Percentiles rank a stretch among this genome's conserved stretches.
These are phyloP conservation scores for Eutrigla gurnardus DNA, from an alignment of 2,797 vertebrate genomes.

Conservation along the genomic window DNA sequence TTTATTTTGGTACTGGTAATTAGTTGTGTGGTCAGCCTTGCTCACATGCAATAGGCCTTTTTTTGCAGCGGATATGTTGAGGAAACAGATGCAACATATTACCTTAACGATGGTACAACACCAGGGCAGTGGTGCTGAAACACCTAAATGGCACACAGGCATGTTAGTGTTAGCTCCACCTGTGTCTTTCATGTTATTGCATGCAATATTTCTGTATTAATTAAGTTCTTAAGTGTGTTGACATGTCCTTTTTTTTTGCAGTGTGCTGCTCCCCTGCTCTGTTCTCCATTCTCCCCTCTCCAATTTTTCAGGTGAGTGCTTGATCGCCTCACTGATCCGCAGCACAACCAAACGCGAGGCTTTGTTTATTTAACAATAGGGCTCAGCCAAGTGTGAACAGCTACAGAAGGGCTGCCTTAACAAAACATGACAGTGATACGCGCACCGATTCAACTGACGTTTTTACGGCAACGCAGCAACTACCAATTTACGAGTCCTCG, in stretches of 20 bases:
- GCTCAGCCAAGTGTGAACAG: conserved; percentile 66
- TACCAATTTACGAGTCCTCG: conserved; percentile 23
- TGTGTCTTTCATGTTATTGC: conserved; percentile 6
- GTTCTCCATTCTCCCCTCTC: background rate
- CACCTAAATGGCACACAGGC: conserved; percentile 5
- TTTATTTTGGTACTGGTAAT: background rate
- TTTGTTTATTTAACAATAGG: conserved; percentile 75
- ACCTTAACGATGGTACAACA: conserved; percentile 2
- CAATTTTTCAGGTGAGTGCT: conserved; percentile 66
- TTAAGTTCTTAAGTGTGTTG: conserved; percentile 8
- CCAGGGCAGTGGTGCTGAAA: background rate
- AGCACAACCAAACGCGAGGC: conserved; percentile 52
- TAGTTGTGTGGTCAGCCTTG: background rate
- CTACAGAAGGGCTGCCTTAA: conserved; percentile 58
- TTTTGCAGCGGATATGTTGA: background rate
- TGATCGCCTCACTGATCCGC: conserved; percentile 52
- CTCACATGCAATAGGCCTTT: background rate
- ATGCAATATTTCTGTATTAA: conserved; percentile 8
- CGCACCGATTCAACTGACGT: conserved; percentile 55
- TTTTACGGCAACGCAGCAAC: conserved; percentile 29
- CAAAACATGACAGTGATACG: conserved; percentile 69
- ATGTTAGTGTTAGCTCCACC: conserved; percentile 18
- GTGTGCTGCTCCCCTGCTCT: conserved; percentile 14
- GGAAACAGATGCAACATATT: conserved; percentile 21
- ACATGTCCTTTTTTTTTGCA: conserved; percentile 6